Percentiles rank a stretch among this genome's conserved stretches.
phyloP scores from a whole-genome alignment of 1,140 invertebrate genomes.

The Drosophila kurseongensis region DNA sequence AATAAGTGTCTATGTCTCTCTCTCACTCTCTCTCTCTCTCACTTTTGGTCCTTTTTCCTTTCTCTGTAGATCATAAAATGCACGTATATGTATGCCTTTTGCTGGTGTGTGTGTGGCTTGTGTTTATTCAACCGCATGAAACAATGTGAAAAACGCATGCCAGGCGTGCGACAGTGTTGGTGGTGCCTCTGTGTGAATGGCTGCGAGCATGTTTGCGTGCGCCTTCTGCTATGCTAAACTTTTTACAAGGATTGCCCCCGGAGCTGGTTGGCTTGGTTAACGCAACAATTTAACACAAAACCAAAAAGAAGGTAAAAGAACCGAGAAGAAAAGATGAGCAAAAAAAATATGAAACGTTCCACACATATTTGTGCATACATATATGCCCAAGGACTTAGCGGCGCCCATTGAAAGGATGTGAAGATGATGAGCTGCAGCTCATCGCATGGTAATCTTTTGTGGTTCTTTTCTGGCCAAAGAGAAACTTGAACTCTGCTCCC shows the following conservation, averaged over 20 bases:
- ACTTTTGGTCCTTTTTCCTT: slow-evolving; percentile 25
- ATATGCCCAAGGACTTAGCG: slow-evolving; percentile 46
- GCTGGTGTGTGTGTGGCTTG: slow-evolving; percentile 44
- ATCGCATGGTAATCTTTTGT: slow-evolving; percentile 72
- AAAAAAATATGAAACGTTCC: slow-evolving; percentile 19
- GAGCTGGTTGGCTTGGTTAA: slow-evolving; percentile 52
- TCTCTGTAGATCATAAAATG: slow-evolving; percentile 64
- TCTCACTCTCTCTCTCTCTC: slow-evolving; percentile 4
- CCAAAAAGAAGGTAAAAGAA: slow-evolving; percentile 52
- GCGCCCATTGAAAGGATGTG: slow-evolving; percentile 43
- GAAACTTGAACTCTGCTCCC: slow-evolving; percentile 67
- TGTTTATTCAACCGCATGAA: slow-evolving; percentile 82
- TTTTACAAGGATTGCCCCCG: slow-evolving; percentile 74
- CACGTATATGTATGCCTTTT: slow-evolving; percentile 42
- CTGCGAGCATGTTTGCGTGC: slow-evolving; percentile 29
- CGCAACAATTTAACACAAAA: slow-evolving; percentile 74
- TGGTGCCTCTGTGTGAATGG: slow-evolving; percentile 8
- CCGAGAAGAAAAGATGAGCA: slow-evolving; percentile 24
- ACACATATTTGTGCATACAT: slow-evolving; percentile 50
- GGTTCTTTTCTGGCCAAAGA: slow-evolving; percentile 52
- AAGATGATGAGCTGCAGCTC: slow-evolving; percentile 67
- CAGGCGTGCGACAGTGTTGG: slow-evolving; percentile 46
- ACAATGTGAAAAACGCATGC: slow-evolving; percentile 81
- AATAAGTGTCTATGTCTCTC: slow-evolving; percentile 63
- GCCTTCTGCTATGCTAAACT: slow-evolving; percentile 71